Conservation (phyloP, 2,113 vertebrate genomes). For the Speoplatyrhinus poulsoni region DNA sequence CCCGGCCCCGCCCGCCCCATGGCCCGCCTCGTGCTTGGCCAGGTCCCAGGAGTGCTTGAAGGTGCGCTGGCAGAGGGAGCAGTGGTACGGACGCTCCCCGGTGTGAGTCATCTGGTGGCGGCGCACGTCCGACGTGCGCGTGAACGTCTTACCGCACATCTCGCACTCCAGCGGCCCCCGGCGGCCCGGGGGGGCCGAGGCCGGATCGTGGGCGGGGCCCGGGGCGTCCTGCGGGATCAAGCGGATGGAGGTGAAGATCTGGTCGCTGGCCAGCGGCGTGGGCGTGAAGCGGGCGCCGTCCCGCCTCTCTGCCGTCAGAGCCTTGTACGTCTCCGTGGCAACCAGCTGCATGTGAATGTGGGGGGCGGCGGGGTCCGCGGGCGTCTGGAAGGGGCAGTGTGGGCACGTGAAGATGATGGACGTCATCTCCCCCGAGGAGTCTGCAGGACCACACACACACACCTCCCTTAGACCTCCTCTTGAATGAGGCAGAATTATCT, state of each 20-base stretch:
- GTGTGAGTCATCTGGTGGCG: slow-evolving; percentile 82
- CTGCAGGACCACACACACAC: slow-evolving; percentile 16
- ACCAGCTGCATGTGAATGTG: slow-evolving; percentile 70
- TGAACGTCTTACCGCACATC: slow-evolving; percentile 81
- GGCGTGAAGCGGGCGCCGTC: slow-evolving; percentile 35
- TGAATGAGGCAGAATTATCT: not conserved
- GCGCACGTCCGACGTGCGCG: slow-evolving; percentile 82
- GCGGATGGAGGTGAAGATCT: slow-evolving; percentile 70
- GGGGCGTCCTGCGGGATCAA: too few species aligned
- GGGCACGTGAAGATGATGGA: slow-evolving; percentile 71
- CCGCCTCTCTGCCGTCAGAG: not conserved
- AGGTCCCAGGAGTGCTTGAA: slow-evolving; percentile 81
- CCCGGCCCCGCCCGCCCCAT: slow-evolving; percentile 73
- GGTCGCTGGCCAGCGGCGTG: slow-evolving; percentile 51
- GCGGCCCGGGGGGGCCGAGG: slow-evolving; percentile 3
- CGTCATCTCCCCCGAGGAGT: slow-evolving; percentile 31
- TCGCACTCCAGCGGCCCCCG: slow-evolving; percentile 61
- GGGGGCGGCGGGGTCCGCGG: slow-evolving; percentile 39
- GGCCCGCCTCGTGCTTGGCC: slow-evolving; percentile 71
- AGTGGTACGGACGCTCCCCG: slow-evolving; percentile 73
- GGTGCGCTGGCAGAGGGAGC: slow-evolving; percentile 71
- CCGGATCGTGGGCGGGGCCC: not conserved
- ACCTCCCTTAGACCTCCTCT: not conserved
- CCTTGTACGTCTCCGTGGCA: slow-evolving; percentile 45
- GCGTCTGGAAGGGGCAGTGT: slow-evolving; percentile 58